Base-by-base conservation (phyloP, 2,797 vertebrate species). In the Rallus crepitans region DNA sequence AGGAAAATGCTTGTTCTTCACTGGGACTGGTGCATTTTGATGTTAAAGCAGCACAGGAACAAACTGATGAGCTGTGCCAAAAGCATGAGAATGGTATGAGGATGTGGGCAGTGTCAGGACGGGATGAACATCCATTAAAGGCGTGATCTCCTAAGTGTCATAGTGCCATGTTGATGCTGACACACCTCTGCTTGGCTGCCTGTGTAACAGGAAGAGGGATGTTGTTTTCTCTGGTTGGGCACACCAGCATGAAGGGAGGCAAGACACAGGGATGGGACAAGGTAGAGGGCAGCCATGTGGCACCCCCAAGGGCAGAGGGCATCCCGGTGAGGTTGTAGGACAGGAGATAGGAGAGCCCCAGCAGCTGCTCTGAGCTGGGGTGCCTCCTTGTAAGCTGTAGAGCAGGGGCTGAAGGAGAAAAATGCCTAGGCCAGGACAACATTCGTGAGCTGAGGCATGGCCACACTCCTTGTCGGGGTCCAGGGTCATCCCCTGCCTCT, bases 201-300 rank as follows among this genome's bases (percentile, higher is more conserved):
- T 81, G 53, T 69, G 70, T 55, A 31, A 52, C 0, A 3, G 31
- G 56, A 69, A 63, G 20, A 27, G 27, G 28, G 42, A n/a, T 31
- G 12, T 9, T 66, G 53, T 42, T 79, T 79, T 37, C 40, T 83
- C 23, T 47, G 35, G 40, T 15, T 10, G 1, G 47, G 25, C 6
- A 1, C 15, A 11, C 18, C 5, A 4, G 30, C 24, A 15, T 0
- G 0, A 71, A 8, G 19, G 18, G 47, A 57, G 19, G 56, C n/a
- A 68, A 66, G 45, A n/a, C 33, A 75, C 4, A 20, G 33, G 24
- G 27, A 6, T 61, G 35, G 37, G n/a, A 53, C n/a, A n/a, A 47
- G 33, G 33, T 48, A 12, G 20, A 81, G 12, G 12, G n/a, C 2
- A 6, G 42, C 50, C 33, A 15, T 31, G 30, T n/a, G 11, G 25